Conservation (phyloP, 2,888 invertebrate species). For the Tyria jacobaeae region DNA sequence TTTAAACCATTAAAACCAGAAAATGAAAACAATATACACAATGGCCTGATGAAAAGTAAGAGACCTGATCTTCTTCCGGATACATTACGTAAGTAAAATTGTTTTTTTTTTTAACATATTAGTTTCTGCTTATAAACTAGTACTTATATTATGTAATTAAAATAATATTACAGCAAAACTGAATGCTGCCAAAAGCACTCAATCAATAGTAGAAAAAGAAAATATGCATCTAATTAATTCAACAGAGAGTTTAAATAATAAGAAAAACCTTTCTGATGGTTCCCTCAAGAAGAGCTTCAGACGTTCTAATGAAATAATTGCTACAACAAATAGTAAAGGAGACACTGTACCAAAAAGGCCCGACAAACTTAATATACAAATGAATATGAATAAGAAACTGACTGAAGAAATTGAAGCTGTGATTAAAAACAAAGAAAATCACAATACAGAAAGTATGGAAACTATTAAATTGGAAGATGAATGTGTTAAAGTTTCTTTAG, state of each 20-base stretch:
- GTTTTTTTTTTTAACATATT: background rate
- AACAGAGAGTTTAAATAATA: conserved; percentile 76
- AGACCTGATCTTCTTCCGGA: conserved; percentile 88
- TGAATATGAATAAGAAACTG: conserved; percentile 83
- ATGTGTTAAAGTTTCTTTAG: conserved; percentile 60
- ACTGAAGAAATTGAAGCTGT: conserved; percentile 82
- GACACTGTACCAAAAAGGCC: conserved; percentile 81
- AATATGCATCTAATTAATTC: conserved; percentile 77
- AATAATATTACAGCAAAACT: conserved; percentile 72
- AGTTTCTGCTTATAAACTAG: background rate
- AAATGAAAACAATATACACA: conserved; percentile 75
- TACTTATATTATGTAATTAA: background rate
- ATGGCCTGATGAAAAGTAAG: conserved; percentile 84
- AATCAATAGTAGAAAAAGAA: conserved; percentile 81
- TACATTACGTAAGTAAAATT: conserved; percentile 80
- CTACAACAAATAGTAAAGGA: conserved; percentile 83
- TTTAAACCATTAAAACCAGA: conserved; percentile 80
- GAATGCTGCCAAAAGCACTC: conserved; percentile 78
- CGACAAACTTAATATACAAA: conserved; percentile 79
- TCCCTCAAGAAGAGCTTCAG: conserved; percentile 77
- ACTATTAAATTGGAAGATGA: conserved; percentile 81
- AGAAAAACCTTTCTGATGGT: conserved; percentile 72
- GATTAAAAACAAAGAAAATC: conserved; percentile 73
- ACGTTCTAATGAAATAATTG: conserved; percentile 78
- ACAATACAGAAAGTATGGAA: conserved; percentile 81